Conservation (phyloP, 2,888 invertebrate genomes). For the Andrena flavipes region DNA sequence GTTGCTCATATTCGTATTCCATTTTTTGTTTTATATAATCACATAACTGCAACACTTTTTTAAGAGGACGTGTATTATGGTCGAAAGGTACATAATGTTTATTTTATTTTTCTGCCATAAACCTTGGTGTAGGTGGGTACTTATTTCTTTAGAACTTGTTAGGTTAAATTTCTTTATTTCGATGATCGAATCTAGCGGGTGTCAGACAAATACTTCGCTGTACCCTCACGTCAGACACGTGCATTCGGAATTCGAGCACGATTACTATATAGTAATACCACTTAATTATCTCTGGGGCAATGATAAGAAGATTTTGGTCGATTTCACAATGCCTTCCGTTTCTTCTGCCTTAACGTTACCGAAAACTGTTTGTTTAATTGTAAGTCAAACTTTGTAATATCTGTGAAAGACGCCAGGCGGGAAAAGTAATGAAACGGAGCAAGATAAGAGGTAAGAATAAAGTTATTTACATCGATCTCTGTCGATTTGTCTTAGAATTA, state of each 20-base stretch:
- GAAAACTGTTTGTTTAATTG: constrained; percentile 22
- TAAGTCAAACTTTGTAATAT: constrained; percentile 1
- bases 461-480: not conserved
- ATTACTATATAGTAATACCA: constrained; percentile 28
- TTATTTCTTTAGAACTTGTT: not conserved
- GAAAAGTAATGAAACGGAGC: not conserved
- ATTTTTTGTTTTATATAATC: too few relatives aligned
- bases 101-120: too few relatives aligned
- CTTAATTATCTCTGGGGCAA: constrained; percentile 43
- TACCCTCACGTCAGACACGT: constrained; percentile 10
- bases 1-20: not conserved
- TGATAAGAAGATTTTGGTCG: constrained; percentile 64
- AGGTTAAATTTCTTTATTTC: not conserved
- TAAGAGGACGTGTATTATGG: too few relatives aligned
- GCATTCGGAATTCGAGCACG: constrained; percentile 23
- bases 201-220: not conserved
- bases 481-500: not conserved
- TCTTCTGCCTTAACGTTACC: constrained; percentile 14
- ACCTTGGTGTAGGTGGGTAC: too few relatives aligned
- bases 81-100: too few relatives aligned
- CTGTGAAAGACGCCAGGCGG: not conserved
- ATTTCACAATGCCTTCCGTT: constrained; percentile 21
- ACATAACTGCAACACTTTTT: too few relatives aligned
- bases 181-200: not conserved
- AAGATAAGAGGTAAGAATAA: not conserved